These are phyloP conservation scores for Callinectes sapidus DNA, from an alignment of 2,888 invertebrate species.

Conservation along the genomic window DNA sequence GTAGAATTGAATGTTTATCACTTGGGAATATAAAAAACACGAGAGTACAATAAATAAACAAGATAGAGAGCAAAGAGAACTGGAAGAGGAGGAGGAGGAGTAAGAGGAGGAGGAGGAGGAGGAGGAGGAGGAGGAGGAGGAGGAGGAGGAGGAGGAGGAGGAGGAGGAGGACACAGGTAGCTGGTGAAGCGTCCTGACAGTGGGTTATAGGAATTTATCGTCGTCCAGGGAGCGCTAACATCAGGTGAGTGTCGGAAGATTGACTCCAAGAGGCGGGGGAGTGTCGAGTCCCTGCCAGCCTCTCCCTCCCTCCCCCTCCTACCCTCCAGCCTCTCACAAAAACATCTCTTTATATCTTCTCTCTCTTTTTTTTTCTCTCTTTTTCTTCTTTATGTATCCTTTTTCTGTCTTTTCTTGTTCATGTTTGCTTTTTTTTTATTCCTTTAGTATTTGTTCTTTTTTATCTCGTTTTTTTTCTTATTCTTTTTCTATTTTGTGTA, in stretches of 20 bases:
- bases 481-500: too few species aligned
- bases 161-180: not conserved
- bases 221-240: not conserved
- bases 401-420: not conserved
- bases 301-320: not conserved
- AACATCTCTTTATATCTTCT: not conserved
- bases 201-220: not conserved
- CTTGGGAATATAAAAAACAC: not conserved
- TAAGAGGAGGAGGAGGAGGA: not conserved
- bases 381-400: not conserved
- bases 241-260: not conserved
- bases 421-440: too few species aligned
- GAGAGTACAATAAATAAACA: too few species aligned
- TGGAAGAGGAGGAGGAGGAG: too few species aligned
- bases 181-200: not conserved
- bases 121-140: too few species aligned
- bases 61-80: too few species aligned
- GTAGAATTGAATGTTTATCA: not conserved
- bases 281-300: not conserved
- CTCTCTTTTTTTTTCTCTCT: not conserved
- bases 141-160: conserved; percentile 8
- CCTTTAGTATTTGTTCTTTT: too few species aligned
- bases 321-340: not conserved
- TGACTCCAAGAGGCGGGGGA: not conserved
- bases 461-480: too few species aligned